Evolutionary conservation across 2,888 invertebrate genomes (phyloP), one percentile per base, ranked within the genome.

Genomic region (Xanthia togata): DNA sequence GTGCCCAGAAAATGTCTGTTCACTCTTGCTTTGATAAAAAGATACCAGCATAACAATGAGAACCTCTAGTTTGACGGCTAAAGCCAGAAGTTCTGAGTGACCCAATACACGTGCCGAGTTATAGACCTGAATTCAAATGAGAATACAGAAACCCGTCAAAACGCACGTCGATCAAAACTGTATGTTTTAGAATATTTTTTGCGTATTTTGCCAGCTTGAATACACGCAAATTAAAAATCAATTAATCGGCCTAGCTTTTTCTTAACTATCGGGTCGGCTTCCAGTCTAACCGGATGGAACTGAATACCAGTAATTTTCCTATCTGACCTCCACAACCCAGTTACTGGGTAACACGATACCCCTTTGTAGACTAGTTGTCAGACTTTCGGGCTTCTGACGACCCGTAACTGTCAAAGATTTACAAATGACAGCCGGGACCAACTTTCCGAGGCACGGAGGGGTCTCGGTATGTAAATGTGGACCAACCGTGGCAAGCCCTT

Each of bases 21-120:
- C 23, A 14, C 2, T n/a, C 53, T 35, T 35, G 0, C 31, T 17
- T 35, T 53, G 31, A 9, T 17, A 57, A 64, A 53, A 63, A n/a
- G 0, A 47, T 8, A 47, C 14, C 31, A 26, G 1, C 2, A 63
- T 17, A 26, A 69, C 23, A 78, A 71, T 65, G 57, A 83, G 35
- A 79, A 74, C 70, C 11, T 14, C 68, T 72, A 77, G 73, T 82
- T 44, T 11, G 31, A n/a, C 41, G 5, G 47, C 9, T 41, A 63
- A 70, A 53, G 12, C 62, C 23, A 38, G 50, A 72, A 80, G 50
- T 72, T 76, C 35, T 47, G 20, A 68, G 47, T 87, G 78, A 87
- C 84, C 87, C 76, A 85, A 79, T 74, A 84, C 81, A 82, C 87
- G 85, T 86, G 70, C 79, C 62, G 26, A 31, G 69, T 23, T 67